These are phyloP conservation scores for Pangasius sanitwongsei DNA, from an alignment of 2,797 vertebrate species.

Conservation along the genomic window DNA sequence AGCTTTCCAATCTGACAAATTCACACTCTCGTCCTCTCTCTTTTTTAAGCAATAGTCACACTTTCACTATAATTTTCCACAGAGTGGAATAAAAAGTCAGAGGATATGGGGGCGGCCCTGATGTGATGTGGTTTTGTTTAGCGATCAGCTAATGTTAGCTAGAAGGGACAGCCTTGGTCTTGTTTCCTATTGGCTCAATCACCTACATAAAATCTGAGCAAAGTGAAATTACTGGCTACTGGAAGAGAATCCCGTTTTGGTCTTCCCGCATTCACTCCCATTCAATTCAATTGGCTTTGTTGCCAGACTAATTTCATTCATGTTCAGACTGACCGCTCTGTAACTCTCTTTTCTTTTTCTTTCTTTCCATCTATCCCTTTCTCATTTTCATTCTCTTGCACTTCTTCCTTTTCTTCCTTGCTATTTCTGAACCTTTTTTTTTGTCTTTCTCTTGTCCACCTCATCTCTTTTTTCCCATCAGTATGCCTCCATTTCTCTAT, in stretches of 20 bases:
- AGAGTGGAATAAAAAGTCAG: no score
- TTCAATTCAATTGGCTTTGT: not conserved
- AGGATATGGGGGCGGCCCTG: no score
- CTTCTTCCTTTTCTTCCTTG: no score
- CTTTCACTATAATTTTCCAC: not conserved
- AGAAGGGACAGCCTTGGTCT: not conserved
- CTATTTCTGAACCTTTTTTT: not conserved
- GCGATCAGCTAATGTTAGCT: not conserved
- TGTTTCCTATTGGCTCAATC: not conserved
- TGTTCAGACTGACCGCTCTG: not conserved
- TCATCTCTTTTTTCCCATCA: not conserved
- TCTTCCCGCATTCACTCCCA: not conserved
- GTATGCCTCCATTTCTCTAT: not conserved
- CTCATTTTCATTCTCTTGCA: not conserved
- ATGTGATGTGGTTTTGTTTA: not conserved
- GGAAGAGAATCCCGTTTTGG: not conserved
- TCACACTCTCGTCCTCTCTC: conserved; percentile 34
- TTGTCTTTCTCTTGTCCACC: not conserved
- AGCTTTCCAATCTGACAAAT: conserved; percentile 49
- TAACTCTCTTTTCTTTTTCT: not conserved
- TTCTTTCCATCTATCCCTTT: not conserved
- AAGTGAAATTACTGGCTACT: not conserved
- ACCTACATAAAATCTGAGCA: not conserved
- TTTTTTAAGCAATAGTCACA: not conserved
- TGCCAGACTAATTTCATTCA: not conserved